phyloP scores from a whole-genome alignment of 2,888 invertebrate species.

The Coleophora deauratella region DNA sequence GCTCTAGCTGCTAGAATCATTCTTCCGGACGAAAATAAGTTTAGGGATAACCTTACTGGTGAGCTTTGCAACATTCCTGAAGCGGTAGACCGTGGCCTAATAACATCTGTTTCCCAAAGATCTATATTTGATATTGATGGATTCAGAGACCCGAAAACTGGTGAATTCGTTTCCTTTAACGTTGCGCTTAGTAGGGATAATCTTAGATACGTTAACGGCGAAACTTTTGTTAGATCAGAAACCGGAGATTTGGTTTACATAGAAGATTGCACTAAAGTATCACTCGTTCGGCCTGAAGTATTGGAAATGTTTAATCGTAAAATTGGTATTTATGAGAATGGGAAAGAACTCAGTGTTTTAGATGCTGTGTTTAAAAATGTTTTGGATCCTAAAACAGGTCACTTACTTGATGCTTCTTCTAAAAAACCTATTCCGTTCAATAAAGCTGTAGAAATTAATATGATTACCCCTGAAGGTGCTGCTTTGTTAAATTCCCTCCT shows the following conservation, averaged over 20 bases:
- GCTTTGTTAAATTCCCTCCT: conserved; percentile 87
- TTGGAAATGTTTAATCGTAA: conserved; percentile 88
- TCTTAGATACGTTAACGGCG: conserved; percentile 82
- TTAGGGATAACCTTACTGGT: conserved; percentile 82
- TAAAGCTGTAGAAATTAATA: conserved; percentile 87
- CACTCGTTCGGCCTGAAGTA: conserved; percentile 87
- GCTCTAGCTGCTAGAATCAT: conserved; percentile 89
- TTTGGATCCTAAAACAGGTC: conserved; percentile 91
- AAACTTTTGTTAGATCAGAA: conserved; percentile 82
- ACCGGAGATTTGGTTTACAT: conserved; percentile 84
- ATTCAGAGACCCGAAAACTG: conserved; percentile 86
- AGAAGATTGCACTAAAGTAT: conserved; percentile 84
- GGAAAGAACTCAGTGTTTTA: conserved; percentile 85
- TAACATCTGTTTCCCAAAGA: conserved; percentile 89
- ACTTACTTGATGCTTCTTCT: conserved; percentile 83
- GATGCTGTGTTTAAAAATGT: conserved; percentile 90
- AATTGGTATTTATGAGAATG: conserved; percentile 85
- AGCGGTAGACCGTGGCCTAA: conserved; percentile 91
- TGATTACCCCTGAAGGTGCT: conserved; percentile 91
- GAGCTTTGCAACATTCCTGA: conserved; percentile 86
- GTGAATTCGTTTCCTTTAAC: conserved; percentile 89
- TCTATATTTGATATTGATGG: conserved; percentile 95
- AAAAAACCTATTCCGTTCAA: conserved; percentile 85
- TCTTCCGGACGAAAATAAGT: conserved; percentile 79
- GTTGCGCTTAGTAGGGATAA: conserved; percentile 84